phyloP scores from a whole-genome alignment of 2,888 invertebrate genomes.

The Stegana nigrithorax region DNA sequence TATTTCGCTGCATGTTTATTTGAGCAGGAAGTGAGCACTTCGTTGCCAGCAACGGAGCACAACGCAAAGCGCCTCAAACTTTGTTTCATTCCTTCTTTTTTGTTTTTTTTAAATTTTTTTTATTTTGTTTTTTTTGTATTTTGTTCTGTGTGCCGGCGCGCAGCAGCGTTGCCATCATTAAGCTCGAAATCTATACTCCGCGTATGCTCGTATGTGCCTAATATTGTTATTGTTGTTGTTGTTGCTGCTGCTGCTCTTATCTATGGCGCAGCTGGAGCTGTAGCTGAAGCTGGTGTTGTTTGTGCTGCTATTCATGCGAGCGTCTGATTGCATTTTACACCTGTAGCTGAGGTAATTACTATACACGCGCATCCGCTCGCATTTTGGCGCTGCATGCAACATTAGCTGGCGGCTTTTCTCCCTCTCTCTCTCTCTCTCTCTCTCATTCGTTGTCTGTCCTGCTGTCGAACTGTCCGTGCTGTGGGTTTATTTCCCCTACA shows the following conservation, averaged over 20 bases:
- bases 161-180: conserved; percentile 47
- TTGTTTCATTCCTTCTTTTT: conserved; percentile 54
- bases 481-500: too few relatives aligned
- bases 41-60: conserved; percentile 36
- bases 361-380: background rate
- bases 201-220: background rate
- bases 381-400: background rate
- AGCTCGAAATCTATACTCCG: too few relatives aligned
- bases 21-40: conserved; percentile 63
- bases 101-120: too few relatives aligned
- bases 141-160: conserved; percentile 1
- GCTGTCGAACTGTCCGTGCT: too few relatives aligned
- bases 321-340: conserved; percentile 63
- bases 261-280: conserved; percentile 46
- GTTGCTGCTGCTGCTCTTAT: conserved; percentile 2
- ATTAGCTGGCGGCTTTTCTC: background rate
- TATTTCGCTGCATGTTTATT: conserved; percentile 47
- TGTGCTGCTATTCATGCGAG: conserved; percentile 4
- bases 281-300: background rate
- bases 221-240: background rate
- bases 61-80: conserved; percentile 30
- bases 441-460: too few relatives aligned
- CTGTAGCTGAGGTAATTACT: conserved; percentile 60
- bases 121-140: too few relatives aligned
- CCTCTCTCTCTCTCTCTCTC: too few relatives aligned